Evolutionary conservation across 2,888 invertebrate species (phyloP).

Genomic region (Rhagophthalmus giganteus): DNA sequence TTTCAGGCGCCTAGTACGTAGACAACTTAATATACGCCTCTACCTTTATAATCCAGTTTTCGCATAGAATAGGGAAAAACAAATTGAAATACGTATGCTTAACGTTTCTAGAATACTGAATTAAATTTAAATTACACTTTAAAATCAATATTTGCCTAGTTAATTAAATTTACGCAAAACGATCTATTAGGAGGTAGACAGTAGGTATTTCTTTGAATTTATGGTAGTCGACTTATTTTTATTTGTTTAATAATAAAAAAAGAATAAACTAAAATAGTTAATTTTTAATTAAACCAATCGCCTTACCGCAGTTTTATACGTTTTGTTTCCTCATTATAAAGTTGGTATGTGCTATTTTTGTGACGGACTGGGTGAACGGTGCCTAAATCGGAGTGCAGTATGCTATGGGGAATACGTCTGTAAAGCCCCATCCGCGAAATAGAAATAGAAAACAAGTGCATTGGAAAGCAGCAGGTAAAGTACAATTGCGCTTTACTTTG

Average conservation of each 20-base stretch:
- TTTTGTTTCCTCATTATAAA: constrained; percentile 31
- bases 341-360: constrained; percentile 48
- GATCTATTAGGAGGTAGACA: too few relatives aligned
- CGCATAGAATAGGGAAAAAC: too few relatives aligned
- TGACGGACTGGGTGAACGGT: constrained; percentile 42
- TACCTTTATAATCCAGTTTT: too few relatives aligned
- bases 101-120: not conserved
- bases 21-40: too few relatives aligned
- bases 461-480: constrained; percentile 83
- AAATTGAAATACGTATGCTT: too few relatives aligned
- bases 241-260: not conserved
- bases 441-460: constrained; percentile 76
- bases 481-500: not conserved
- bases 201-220: too few relatives aligned
- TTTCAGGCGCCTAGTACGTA: too few relatives aligned
- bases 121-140: not conserved
- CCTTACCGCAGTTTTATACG: constrained; percentile 2
- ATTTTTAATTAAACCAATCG: constrained; percentile 1
- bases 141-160: too few relatives aligned
- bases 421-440: constrained; percentile 61
- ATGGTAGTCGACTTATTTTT: too few relatives aligned
- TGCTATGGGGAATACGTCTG: constrained; percentile 68
- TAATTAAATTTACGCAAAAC: too few relatives aligned
- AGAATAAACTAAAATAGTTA: constrained; percentile 2
- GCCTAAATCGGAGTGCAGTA: constrained; percentile 42